phyloP scores from a whole-genome alignment of 2,888 invertebrate species.

The Rhopalosiphum nymphaeae region DNA sequence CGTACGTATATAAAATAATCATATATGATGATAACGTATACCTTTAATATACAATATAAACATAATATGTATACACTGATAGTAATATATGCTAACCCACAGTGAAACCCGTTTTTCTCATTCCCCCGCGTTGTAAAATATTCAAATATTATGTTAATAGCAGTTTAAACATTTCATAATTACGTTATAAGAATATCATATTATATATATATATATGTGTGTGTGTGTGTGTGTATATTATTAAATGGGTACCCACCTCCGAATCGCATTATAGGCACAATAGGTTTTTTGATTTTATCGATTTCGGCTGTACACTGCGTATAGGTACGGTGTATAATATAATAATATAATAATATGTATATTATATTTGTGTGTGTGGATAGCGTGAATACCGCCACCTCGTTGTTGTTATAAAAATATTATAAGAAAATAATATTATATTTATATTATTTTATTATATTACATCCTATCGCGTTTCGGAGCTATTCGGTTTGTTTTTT shows the following conservation, averaged over 20 bases:
- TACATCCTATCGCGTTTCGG: not conserved
- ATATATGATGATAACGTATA: not conserved
- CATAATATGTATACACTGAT: not conserved
- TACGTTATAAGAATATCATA: slow-evolving; percentile 54
- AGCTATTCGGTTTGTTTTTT: slow-evolving; percentile 25
- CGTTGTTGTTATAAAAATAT: not conserved
- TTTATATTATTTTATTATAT: not conserved
- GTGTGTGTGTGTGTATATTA: not conserved
- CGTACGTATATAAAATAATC: not conserved
- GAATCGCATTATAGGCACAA: slow-evolving; percentile 7
- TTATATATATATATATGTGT: not conserved
- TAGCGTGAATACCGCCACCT: not conserved
- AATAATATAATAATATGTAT: not conserved
- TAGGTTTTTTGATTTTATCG: slow-evolving; percentile 38
- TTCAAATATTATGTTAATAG: slow-evolving; percentile 60
- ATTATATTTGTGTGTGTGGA: not conserved
- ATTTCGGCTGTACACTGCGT: not conserved
- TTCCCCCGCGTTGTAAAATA: slow-evolving; percentile 41
- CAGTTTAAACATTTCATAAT: slow-evolving; percentile 57
- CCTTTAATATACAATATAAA: not conserved
- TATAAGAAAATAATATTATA: not conserved
- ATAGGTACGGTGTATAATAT: no score
- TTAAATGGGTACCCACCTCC: slow-evolving; percentile 22
- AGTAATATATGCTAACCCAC: slow-evolving; percentile 8
- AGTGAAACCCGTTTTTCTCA: slow-evolving; percentile 46